Evolutionary conservation across 2,888 invertebrate species (phyloP), one percentile per base, ranked within the genome.

Genomic region (Melanargia galathea): DNA sequence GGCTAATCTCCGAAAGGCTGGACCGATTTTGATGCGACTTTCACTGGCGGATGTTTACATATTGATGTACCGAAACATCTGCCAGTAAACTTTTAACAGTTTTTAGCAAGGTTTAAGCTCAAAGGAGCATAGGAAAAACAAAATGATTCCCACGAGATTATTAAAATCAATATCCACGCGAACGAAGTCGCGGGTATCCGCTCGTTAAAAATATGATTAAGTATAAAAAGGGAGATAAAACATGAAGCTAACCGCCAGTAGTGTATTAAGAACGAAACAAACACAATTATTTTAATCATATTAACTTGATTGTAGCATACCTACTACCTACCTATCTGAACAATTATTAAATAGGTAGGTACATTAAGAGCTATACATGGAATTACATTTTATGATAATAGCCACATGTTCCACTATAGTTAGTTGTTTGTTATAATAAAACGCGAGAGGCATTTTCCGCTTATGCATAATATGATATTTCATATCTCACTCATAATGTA

Each of bases 301-400:
- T 18, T 51, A 51, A 51, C 18, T 30, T 11, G 46, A 48, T 24
- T 48, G 16, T 26, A 16, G 13, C 48, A 7, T 26, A 48, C 57
- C 2, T 26, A 26, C 2, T 26, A 69, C n/a, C n/a, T n/a, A n/a
- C n/a, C n/a, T 35, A 51, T 33, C 30, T 51, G 16, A 49, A n/a
- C 30, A 30, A 33, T 18, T 30, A 51, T 26, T 49, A 26, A 33
- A n/a, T n/a, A n/a, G n/a, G n/a, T 49, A 30, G 11, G 33, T 51
- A 16, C 18, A 18, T 45, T 45, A 45, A 18, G 30, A 51, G 33
- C 51, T 51, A 48, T 64, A 52, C 45, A 57, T 40, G 45, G 45
- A 60, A 57, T 43, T 63, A 48, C 40, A 54, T 51, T 63, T 57
- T 51, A 64, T 56, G 60, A 64, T 64, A 60, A 64, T 60, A 18